Evolutionary conservation across 2,888 invertebrate species (phyloP), one percentile per base, ranked within the genome.

Genomic region (Calephelis perditalis): DNA sequence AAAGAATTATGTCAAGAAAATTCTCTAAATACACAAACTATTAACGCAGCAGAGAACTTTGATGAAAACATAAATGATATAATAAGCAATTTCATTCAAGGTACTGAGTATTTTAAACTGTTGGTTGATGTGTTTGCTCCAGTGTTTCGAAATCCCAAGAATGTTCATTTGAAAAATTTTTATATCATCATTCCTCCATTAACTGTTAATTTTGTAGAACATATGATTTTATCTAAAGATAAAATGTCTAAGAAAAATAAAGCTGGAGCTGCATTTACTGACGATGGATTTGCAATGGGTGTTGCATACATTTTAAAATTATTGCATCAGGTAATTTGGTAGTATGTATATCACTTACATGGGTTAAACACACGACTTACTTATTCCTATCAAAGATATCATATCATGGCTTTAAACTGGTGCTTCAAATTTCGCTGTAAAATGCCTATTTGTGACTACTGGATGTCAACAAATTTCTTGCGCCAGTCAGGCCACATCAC

Each of bases 201-300:
- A 71, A 98, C 97, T 1, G 92, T 99, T 63, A 99, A 98, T 84
- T 99, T 96, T 85, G 94, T 99, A 35, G 98, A 99, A 75, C 95
- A 99, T 79, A 95, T 97, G 71, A 94, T 99, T 65, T 93, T 95
- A 56, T 96, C 96, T 66, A 98, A 98, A 78, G 98, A 99, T 74
- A 96, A 96, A 81, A 94, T 99, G 84, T 95, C 94, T 65, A 98
- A 98, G 78, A 97, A 97, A 78, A 96, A 96, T 77, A 96, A 95
- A 86, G 91, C 92, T 11, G 97, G 96, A 11, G 96, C 97, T 57
- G 94, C 97, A 1, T 98, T 99, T 78, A 98, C 98, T 10, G 99
- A 99, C 82, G 99, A 99, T 84, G 99, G 99, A 11, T 99, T 99
- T 88, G 96, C 98, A 5, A 96, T 99, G 93, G 99, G 99, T 77